Base-by-base conservation (phyloP, 2,113 vertebrate genomes). In the Hippocampus zosterae region DNA sequence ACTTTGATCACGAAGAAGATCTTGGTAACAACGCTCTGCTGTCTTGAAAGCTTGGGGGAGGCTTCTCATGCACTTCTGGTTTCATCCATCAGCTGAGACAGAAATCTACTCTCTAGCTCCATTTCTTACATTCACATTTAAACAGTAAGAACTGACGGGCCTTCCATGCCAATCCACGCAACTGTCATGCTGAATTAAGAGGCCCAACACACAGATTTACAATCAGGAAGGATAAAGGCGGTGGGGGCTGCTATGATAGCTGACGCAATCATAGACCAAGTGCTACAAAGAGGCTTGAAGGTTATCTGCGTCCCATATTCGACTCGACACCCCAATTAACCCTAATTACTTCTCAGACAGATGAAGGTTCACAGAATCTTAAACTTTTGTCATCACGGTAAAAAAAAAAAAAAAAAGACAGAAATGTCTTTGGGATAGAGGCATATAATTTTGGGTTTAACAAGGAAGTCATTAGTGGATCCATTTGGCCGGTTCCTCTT, bases 1-100 rank as follows among this genome's bases (percentile, higher is more conserved):
- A 82, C 88, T 92, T 92, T 90, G 89, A 92, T 92, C 87, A 90
- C 74, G 57, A 70, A 89, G 80, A 84, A 67, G 77, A 81, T 84
- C 82, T 84, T 79, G 74, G 86, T 81, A 88, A 84, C 76, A 85
- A 81, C 69, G 74, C 16, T 29, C 27, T 81, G 78, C 81, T 78
- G 78, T 85, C 72, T 74, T 82, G 75, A 87, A 87, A 87, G 86
- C 86, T 84, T 81, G 69, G 21, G 84, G 82, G 87, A 78, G 77
- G 76, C 75, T 72, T 75, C 85, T 84, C 83, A 55, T 59, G 77
- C 69, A 76, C 75, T 81, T 73, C 52, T 78, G 82, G 74, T 83
- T 82, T 64, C 84, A 76, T 82, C 71, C 69, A 73, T 77, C 76
- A 71, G 21, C 62, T 76, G 78, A 87, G 63, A 71, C 65, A 52